Percentiles rank a stretch among this genome's conserved stretches.
phyloP scores from a whole-genome alignment of 2,888 invertebrate species.

The Caprella mutica region DNA sequence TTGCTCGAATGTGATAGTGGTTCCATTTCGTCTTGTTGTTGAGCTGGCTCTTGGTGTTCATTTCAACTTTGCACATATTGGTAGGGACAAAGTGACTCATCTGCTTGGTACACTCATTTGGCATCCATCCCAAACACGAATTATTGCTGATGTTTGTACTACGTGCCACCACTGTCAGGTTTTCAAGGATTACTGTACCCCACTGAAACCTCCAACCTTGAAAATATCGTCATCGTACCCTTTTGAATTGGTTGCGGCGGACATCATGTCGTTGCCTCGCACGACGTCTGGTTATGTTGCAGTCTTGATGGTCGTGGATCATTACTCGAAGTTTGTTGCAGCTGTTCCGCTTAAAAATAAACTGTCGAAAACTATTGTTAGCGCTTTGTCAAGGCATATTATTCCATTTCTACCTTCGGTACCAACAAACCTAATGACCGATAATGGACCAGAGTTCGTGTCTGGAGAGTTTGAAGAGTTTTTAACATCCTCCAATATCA shows the following conservation, averaged over 20 bases:
- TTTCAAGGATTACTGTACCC: background rate
- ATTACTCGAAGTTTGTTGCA: background rate
- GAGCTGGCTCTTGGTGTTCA: too few relatives aligned
- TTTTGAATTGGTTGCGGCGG: background rate
- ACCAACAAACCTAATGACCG: too few relatives aligned
- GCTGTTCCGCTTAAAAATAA: background rate
- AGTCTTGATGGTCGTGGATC: background rate
- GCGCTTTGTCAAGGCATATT: background rate
- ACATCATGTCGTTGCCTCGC: background rate
- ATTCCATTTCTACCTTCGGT: background rate
- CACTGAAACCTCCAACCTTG: background rate
- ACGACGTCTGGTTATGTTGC: background rate
- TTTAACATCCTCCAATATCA: too few relatives aligned
- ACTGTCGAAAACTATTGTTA: background rate
- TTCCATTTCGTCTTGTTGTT: too few relatives aligned
- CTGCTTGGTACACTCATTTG: background rate
- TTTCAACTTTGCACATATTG: background rate
- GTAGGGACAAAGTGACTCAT: background rate
- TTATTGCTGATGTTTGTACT: background rate
- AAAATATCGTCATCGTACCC: background rate
- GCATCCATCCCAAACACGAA: background rate
- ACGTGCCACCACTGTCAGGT: background rate
- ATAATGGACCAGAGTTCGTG: too few relatives aligned
- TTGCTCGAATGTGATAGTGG: too few relatives aligned
- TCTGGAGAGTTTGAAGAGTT: too few relatives aligned